These are phyloP conservation scores for Molanna angustata DNA, from an alignment of 2,888 invertebrate genomes.

Conservation along the genomic window DNA sequence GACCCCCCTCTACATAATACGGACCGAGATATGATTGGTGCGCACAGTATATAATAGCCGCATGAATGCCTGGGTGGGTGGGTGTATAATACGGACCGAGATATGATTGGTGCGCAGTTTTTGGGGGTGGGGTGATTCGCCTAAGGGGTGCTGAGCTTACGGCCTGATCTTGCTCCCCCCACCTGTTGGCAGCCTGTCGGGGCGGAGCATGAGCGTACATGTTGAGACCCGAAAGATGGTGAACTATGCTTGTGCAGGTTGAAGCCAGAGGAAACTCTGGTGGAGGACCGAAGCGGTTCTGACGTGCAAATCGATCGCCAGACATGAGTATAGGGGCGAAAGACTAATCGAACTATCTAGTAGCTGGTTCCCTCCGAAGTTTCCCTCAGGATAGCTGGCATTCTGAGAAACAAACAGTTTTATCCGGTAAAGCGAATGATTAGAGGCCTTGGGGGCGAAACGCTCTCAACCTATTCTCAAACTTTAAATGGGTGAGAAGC, in stretches of 20 bases:
- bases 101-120: no score
- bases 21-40: no score
- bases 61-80: no score
- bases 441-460: conserved; percentile 68
- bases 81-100: no score
- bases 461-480: conserved; percentile 73
- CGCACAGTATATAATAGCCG: no score
- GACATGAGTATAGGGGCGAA: no score
- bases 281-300: conserved; percentile 56
- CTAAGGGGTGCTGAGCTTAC: no score
- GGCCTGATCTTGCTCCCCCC: no score
- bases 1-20: no score
- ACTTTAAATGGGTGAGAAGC: conserved; percentile 71
- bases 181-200: no score
- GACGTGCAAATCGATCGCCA: no score
- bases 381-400: conserved; percentile 72
- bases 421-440: conserved; percentile 75
- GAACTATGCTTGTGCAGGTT: conserved; percentile 61
- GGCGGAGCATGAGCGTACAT: conserved; percentile 62
- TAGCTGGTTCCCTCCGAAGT: conserved; percentile 76
- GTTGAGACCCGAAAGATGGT: conserved; percentile 63
- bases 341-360: conserved; percentile 61
- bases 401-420: conserved; percentile 50
- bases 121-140: no score
- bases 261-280: conserved; percentile 64